Conservation (phyloP, 2,113 vertebrate genomes). For the Tychaedon coryphoeus region DNA sequence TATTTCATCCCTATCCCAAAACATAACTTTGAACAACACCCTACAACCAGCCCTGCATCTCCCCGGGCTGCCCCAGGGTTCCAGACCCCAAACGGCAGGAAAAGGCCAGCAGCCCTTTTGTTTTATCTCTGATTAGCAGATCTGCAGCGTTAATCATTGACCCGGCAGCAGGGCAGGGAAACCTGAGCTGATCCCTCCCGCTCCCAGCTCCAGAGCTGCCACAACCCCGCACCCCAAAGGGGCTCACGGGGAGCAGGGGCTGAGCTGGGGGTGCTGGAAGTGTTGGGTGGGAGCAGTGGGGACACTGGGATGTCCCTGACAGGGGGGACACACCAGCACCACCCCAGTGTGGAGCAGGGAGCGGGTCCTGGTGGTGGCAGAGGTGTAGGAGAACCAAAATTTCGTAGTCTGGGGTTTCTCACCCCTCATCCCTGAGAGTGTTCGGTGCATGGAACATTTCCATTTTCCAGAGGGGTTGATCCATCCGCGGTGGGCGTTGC, state of each 20-base stretch:
- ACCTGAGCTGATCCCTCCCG: neutral
- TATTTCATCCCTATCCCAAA: neutral
- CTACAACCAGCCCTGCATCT: accelerated
- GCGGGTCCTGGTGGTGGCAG: accelerated
- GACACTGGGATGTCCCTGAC: neutral
- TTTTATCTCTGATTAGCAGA: neutral
- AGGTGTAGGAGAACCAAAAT: neutral
- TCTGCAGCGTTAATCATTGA: slow-evolving; percentile 61
- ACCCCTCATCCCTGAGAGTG: accelerated
- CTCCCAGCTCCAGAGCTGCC: neutral
- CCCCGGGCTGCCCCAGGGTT: neutral
- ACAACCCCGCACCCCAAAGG: neutral
- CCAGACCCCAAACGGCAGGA: neutral
- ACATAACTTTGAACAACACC: neutral
- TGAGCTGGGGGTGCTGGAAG: neutral
- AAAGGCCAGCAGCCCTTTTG: neutral
- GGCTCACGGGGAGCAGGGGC: neutral
- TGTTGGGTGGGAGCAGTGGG: neutral
- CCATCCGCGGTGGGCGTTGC: accelerated
- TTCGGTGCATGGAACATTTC: neutral
- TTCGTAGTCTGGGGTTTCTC: accelerated
- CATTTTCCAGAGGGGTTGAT: neutral
- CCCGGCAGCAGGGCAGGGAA: neutral
- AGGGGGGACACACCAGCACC: no score
- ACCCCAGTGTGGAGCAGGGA: accelerated